phyloP scores from a whole-genome alignment of 2,888 invertebrate species.

The Caenorhabditis sp. region DNA sequence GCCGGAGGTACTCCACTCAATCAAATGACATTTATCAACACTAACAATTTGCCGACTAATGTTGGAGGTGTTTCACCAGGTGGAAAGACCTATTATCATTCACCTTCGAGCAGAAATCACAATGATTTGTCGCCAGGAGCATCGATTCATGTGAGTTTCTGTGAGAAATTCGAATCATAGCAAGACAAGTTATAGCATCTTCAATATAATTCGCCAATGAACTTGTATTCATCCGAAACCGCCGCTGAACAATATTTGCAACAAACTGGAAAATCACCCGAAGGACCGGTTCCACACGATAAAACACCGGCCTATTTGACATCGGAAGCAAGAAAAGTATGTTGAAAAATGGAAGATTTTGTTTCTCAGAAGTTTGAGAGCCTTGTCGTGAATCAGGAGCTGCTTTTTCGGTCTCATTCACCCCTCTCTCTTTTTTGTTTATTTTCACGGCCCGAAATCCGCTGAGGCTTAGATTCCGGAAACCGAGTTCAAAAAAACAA shows the following conservation, averaged over 20 bases:
- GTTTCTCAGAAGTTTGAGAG: no score
- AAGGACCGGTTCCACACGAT: slow-evolving; percentile 17
- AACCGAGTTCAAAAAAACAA: no score
- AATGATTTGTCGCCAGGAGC: slow-evolving; percentile 61
- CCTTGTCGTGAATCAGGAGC: no score
- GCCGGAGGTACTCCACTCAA: slow-evolving; percentile 50
- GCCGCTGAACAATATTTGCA: slow-evolving; percentile 64
- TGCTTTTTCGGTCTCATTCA: no score
- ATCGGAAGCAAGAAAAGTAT: slow-evolving; percentile 47
- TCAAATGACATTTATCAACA: slow-evolving; percentile 50
- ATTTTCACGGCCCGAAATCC: no score
- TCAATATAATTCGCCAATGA: slow-evolving; percentile 69
- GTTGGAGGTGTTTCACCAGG: not conserved
- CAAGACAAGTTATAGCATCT: no score
- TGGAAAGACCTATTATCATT: slow-evolving; percentile 46
- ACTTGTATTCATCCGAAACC: slow-evolving; percentile 62
- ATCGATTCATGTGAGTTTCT: slow-evolving; percentile 34
- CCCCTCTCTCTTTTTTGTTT: no score
- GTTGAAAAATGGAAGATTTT: no score
- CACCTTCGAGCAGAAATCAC: slow-evolving; percentile 48
- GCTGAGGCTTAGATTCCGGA: no score
- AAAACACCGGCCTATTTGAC: slow-evolving; percentile 49
- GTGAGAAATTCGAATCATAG: not conserved
- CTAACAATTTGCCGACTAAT: slow-evolving; percentile 5
- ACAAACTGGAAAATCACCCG: slow-evolving; percentile 56